Evolutionary conservation across 1,140 invertebrate species (phyloP).

Genomic region (Battus philenor): DNA sequence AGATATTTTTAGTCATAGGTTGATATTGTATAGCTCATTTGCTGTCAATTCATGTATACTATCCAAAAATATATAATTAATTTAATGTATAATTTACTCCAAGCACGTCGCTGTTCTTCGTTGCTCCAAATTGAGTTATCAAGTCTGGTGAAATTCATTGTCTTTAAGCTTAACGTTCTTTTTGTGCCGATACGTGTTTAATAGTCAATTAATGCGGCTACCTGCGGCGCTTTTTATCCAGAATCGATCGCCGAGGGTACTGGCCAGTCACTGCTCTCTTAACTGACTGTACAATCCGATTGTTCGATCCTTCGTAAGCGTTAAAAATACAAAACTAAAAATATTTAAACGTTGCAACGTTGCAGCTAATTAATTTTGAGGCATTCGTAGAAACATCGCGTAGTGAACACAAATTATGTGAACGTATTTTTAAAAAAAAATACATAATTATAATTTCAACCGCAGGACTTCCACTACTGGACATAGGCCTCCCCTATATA

Average conservation of each 20-base stretch:
- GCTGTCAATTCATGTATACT: too few species aligned
- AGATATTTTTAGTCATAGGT: too few species aligned
- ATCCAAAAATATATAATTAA: slow-evolving; percentile 2
- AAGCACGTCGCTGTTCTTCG: slow-evolving; percentile 21
- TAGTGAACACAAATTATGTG: too few species aligned
- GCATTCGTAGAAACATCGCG: too few species aligned
- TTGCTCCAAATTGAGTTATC: slow-evolving; percentile 67
- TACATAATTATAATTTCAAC: too few species aligned
- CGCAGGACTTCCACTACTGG: too few species aligned
- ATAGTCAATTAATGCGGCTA: slow-evolving; percentile 72
- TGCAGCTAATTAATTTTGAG: too few species aligned
- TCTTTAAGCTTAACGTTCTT: slow-evolving; percentile 52
- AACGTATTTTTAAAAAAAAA: too few species aligned
- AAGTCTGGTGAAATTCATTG: slow-evolving; percentile 70
- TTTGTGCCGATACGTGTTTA: slow-evolving; percentile 65
- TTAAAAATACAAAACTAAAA: slow-evolving; percentile 20
- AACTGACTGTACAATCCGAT: slow-evolving; percentile 10
- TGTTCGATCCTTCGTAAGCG: slow-evolving; percentile 13
- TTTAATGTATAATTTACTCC: too few species aligned
- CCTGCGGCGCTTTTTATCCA: slow-evolving; percentile 50
- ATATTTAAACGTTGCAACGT: slow-evolving; percentile 15
- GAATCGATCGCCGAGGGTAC: slow-evolving; percentile 36
- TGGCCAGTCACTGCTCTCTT: slow-evolving; percentile 22
- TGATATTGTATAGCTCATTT: too few species aligned
- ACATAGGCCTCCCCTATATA: too few species aligned